These are phyloP conservation scores for Propithecus deckenii DNA, from an alignment of 2,797 vertebrate species.

Conservation along the genomic window DNA sequence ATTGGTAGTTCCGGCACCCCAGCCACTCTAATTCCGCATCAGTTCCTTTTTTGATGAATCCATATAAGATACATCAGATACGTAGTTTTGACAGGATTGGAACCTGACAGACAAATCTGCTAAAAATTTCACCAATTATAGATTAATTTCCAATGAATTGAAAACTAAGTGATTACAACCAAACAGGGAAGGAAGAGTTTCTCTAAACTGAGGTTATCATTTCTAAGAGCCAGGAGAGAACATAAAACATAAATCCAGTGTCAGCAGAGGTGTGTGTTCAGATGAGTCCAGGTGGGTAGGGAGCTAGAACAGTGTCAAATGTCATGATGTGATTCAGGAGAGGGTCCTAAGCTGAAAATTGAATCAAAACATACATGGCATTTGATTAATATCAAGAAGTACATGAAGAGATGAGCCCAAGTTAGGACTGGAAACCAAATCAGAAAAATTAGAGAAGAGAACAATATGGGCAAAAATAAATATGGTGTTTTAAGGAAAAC, in stretches of 20 bases:
- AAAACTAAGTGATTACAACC: neutral
- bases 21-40: neutral
- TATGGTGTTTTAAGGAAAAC: no score
- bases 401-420: neutral
- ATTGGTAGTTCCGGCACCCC: neutral
- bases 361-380: neutral
- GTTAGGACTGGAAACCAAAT: neutral
- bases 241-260: neutral
- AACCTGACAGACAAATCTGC: neutral
- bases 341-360: neutral
- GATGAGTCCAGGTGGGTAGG: neutral
- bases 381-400: neutral
- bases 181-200: neutral
- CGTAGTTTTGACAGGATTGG: neutral
- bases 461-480: neutral
- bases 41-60: neutral
- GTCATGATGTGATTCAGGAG: neutral
- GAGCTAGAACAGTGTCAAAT: neutral
- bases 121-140: neutral
- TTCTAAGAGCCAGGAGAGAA: neutral
- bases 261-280: neutral
- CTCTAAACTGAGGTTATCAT: neutral
- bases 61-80: neutral
- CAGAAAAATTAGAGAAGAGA: neutral
- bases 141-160: neutral